phyloP scores from a whole-genome alignment of 2,888 invertebrate genomes.

The Allygus modestus region DNA sequence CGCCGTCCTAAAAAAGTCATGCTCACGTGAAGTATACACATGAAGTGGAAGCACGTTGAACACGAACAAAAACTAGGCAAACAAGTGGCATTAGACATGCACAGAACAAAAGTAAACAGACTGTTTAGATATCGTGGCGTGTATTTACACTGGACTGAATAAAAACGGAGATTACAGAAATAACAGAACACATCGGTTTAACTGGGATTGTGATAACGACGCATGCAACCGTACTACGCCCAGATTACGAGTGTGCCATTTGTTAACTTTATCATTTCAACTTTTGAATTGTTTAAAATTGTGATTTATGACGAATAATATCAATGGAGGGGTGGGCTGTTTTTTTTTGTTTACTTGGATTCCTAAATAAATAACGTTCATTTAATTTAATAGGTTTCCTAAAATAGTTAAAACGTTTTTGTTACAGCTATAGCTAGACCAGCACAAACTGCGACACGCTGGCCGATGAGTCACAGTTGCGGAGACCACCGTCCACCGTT shows the following conservation, averaged over 20 bases:
- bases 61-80: conserved; percentile 3
- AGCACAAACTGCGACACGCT: too few species aligned
- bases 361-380: too few species aligned
- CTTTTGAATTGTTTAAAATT: not conserved
- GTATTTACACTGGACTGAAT: conserved; percentile 17
- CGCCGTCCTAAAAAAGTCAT: not conserved
- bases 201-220: not conserved
- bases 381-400: too few species aligned
- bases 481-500: too few species aligned
- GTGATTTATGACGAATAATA: not conserved
- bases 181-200: conserved; percentile 39
- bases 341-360: too few species aligned
- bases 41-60: not conserved
- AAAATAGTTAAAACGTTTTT: too few species aligned
- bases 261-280: not conserved
- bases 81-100: conserved; percentile 9
- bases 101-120: conserved; percentile 11
- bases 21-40: not conserved
- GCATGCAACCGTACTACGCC: not conserved
- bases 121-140: conserved; percentile 31
- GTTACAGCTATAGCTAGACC: too few species aligned
- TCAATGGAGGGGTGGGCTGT: too few species aligned
- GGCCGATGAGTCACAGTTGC: too few species aligned
- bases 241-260: not conserved
- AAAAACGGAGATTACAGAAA: conserved; percentile 25